Evolutionary conservation across 2,888 invertebrate genomes (phyloP).

Genomic region (Torymus tubicola): DNA sequence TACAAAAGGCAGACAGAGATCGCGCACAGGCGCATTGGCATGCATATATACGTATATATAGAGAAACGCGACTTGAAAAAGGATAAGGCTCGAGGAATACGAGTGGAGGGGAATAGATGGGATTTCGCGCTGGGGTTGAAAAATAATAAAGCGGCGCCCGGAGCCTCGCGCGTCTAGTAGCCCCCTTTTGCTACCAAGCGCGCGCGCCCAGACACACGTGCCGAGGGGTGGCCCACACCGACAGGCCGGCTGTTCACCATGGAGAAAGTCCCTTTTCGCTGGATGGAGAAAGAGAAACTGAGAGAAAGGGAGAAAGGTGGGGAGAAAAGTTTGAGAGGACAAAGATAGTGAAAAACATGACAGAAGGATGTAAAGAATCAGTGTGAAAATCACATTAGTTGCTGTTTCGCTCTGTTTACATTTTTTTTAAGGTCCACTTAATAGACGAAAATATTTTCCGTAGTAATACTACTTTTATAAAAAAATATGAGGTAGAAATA

Average conservation of each 20-base stretch:
- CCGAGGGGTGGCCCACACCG: constrained; percentile 39
- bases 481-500: too few species aligned
- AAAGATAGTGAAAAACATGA: not conserved
- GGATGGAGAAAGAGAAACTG: not conserved
- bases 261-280: not conserved
- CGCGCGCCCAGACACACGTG: constrained; percentile 30
- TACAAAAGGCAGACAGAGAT: not conserved
- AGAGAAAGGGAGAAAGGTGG: constrained; percentile 2
- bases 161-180: not conserved
- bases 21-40: not conserved
- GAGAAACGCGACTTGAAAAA: not conserved
- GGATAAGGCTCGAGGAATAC: not conserved
- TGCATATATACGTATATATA: too few species aligned
- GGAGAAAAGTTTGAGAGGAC: constrained; percentile 3
- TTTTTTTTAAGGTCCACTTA: too few species aligned
- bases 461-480: too few species aligned
- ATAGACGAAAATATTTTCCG: too few species aligned
- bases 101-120: constrained; percentile 30
- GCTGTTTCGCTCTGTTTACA: too few species aligned
- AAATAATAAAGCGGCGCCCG: constrained; percentile 47
- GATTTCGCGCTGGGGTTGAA: constrained; percentile 47
- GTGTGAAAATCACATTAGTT: not conserved
- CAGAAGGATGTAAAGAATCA: not conserved
- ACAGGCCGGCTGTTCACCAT: constrained; percentile 29
- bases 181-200: constrained; percentile 20